Conservation (phyloP, 2,888 invertebrate species). For the Melanargia galathea region DNA sequence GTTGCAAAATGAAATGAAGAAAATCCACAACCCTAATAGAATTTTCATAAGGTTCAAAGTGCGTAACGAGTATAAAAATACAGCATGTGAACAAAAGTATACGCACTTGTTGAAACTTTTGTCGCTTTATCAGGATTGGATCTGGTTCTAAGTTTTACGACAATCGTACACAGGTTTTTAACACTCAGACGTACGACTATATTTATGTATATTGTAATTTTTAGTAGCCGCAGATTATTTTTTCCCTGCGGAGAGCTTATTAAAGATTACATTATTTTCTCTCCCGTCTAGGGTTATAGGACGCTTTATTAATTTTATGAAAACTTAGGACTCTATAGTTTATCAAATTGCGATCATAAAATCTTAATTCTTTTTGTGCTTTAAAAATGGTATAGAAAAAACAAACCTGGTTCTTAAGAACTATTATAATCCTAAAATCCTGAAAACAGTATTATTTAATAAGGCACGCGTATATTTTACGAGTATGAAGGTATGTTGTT, state of each 20-base stretch:
- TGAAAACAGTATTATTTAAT: too few relatives aligned
- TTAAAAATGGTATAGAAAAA: not conserved
- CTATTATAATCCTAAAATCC: too few relatives aligned
- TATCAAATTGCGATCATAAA: not conserved
- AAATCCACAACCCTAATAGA: conserved; percentile 21
- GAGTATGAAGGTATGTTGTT: too few relatives aligned
- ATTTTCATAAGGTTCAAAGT: conserved; percentile 34
- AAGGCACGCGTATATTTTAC: too few relatives aligned
- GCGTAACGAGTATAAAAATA: conserved; percentile 12
- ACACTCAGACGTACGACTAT: conserved; percentile 46
- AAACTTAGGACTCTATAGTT: conserved; percentile 19
- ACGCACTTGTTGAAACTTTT: conserved; percentile 62
- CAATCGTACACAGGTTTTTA: conserved; percentile 61
- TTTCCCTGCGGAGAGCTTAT: conserved; percentile 40
- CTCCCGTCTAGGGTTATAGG: conserved; percentile 28
- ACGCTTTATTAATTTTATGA: conserved; percentile 36
- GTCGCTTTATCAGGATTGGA: conserved; percentile 67
- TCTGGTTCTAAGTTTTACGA: conserved; percentile 70
- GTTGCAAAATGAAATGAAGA: not conserved
- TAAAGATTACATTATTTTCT: conserved; percentile 37
- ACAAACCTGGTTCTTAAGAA: too few relatives aligned
- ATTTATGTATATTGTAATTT: conserved; percentile 59
- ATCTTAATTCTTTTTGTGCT: too few relatives aligned
- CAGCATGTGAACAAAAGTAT: conserved; percentile 38
- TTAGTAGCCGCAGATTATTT: conserved; percentile 48